Evolutionary conservation across 2,888 invertebrate genomes (phyloP).

Genomic region (Himalopsyche anomala): DNA sequence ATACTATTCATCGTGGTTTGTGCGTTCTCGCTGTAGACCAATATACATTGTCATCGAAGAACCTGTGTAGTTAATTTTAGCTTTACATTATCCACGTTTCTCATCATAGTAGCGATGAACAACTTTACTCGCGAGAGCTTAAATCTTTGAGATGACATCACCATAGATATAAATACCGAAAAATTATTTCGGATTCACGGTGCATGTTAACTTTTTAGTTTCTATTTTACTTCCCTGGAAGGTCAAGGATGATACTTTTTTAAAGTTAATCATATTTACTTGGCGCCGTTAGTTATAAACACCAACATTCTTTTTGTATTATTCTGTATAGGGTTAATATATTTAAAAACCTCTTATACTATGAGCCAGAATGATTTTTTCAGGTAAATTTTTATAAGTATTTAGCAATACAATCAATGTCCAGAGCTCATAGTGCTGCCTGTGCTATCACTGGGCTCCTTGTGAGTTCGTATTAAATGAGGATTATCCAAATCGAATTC

Average conservation of each 20-base stretch:
- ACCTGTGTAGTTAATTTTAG: no score
- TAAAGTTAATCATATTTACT: no score
- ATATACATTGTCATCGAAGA: neutral
- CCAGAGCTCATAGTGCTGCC: constrained; percentile 53
- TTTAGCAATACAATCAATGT: constrained; percentile 18
- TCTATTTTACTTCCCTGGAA: no score
- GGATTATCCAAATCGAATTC: constrained; percentile 55
- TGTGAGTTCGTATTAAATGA: constrained; percentile 45
- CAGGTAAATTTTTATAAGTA: neutral
- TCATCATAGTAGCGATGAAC: no score
- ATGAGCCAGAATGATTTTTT: neutral
- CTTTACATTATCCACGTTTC: no score
- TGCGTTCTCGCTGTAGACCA: neutral
- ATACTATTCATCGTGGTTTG: neutral
- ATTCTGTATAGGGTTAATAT: neutral
- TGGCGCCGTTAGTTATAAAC: no score
- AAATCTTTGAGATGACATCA: no score
- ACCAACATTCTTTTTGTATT: neutral
- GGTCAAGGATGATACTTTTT: no score
- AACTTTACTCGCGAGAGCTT: no score
- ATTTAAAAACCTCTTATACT: neutral
- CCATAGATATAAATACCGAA: no score
- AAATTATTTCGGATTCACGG: no score
- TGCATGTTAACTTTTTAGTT: no score
- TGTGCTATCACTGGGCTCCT: constrained; percentile 56